Base-by-base conservation (phyloP, 2,888 invertebrate species). In the Autographa pulchrina region DNA sequence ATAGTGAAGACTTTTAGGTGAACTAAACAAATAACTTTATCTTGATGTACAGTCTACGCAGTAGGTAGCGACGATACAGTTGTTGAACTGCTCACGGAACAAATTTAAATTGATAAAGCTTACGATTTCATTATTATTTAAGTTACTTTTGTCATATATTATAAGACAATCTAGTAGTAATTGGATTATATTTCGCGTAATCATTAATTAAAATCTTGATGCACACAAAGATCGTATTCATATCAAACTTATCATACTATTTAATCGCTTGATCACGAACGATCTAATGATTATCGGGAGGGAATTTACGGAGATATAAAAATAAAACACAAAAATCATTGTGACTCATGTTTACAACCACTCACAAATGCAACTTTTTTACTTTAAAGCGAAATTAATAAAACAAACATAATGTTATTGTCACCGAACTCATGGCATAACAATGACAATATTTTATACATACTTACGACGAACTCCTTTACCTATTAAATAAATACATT, bases 271-370 rank as follows among this genome's bases (percentile, higher is more conserved):
- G 54, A 56, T 56, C 20, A 25, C 18, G 3, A 20, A 20, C 20
- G 9, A 18, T 18, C 13, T 56, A 48, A n/a, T 25, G 14, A 41
- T 32, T 48, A 4, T 11, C 6, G 14, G 31, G 32, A 31, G 31
- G 58, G 25, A 43, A 64, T 38, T n/a, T 58, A 35, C 14, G 9
- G 1, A 48, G 58, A 13, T 62, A 56, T 0, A n/a, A 61, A 75
- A 93, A 92, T 91, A 89, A 93, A 93, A 93, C 89, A 82, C 84
- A 72, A 76, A 81, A 75, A 76, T 90, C 88, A 91, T 93, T 94
- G 94, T 94, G 94, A 94, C 94, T 94, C 93, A 91, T 93, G 93
- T 94, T 95, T 94, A 95, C 92, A 94, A 94, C 94, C 93, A 93
- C 93, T 93, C 94, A 94, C 94, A 94, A 93, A 93, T 94, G 94